Evolutionary conservation across 2,888 invertebrate species (phyloP).

Genomic region (Zootermopsis nevadensis): DNA sequence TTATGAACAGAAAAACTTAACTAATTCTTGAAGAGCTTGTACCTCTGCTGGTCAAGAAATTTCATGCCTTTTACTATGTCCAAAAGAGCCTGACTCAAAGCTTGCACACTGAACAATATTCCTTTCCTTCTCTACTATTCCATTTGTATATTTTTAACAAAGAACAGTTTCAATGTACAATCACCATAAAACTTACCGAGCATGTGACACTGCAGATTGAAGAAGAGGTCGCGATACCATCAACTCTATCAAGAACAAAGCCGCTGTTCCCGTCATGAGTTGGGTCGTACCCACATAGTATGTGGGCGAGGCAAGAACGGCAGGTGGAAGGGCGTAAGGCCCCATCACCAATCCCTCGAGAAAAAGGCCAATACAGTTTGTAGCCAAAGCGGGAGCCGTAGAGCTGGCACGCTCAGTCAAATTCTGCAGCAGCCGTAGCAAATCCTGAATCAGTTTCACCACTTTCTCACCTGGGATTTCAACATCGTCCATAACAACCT

Average conservation of each 20-base stretch:
- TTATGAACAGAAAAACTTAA: no score
- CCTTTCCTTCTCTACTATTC: no score
- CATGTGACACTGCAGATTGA: neutral
- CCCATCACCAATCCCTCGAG: constrained; percentile 43
- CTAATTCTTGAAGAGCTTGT: no score
- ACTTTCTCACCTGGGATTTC: constrained; percentile 1
- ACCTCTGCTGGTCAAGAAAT: no score
- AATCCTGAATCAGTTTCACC: constrained; percentile 42
- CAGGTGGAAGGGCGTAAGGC: constrained; percentile 30
- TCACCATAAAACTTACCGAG: neutral
- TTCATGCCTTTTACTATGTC: no score
- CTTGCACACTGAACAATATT: no score
- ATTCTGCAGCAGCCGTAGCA: constrained; percentile 40
- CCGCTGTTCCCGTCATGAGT: constrained; percentile 49
- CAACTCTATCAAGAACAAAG: constrained; percentile 41
- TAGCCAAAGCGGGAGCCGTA: neutral
- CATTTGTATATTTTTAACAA: no score
- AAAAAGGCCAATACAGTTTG: constrained; percentile 22
- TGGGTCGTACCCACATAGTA: constrained; percentile 44
- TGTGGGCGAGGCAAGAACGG: constrained; percentile 31
- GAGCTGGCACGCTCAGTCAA: neutral
- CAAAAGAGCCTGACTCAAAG: no score
- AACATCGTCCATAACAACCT: neutral
- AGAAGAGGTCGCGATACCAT: constrained; percentile 43
- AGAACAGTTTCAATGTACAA: neutral